Evolutionary conservation across 53 echinoderm and acorn worm species (phyloP), one percentile per base, ranked within the genome.

Genomic region (Astropecten irregularis): DNA sequence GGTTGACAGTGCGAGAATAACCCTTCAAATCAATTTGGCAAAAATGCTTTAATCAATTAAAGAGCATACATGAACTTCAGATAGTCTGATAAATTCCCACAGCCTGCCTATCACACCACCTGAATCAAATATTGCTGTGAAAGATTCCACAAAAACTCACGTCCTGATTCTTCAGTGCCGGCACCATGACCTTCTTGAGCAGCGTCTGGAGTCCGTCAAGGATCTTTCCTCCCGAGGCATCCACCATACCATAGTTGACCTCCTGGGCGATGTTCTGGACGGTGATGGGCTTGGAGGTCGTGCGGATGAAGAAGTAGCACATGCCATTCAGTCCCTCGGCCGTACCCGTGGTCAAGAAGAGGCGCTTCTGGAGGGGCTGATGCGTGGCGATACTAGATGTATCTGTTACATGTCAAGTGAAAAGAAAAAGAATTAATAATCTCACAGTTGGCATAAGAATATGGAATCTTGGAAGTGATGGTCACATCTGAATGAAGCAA

Each of bases 231-330:
- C 87, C 87, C 9, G 85, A 86, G n/a, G 89, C 91, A 55, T 99
- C 99, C 87, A 99, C 89, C 85, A 84, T 90, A 28, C 94, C 90
- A 69, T 90, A 99, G 73, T 94, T 99, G 30, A 95, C 67, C 86
- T 95, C 95, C 39, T 90, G 90, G 26, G 99, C 88, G 40, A 99
- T 87, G 84, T 99, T 99, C 14, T 67, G 71, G 0, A 64, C 26
- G 7, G 92, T 92, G 84, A 99, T 89, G 33, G 94, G 90, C 83
- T 99, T 99, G 68, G 71, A 40, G 21, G 86, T 88, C 40, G 88
- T 86, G 15, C 94, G 92, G 18, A 99, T 81, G 88, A 99, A 99
- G 89, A 99, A 99, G 77, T 92, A 99, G 69, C 99, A 99, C 88
- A 95, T 90, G 54, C 99, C 99, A 44, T 84, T 99, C 40, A 95